Conservation (phyloP, 2,888 invertebrate genomes). For the Phyllotreta striolata region DNA sequence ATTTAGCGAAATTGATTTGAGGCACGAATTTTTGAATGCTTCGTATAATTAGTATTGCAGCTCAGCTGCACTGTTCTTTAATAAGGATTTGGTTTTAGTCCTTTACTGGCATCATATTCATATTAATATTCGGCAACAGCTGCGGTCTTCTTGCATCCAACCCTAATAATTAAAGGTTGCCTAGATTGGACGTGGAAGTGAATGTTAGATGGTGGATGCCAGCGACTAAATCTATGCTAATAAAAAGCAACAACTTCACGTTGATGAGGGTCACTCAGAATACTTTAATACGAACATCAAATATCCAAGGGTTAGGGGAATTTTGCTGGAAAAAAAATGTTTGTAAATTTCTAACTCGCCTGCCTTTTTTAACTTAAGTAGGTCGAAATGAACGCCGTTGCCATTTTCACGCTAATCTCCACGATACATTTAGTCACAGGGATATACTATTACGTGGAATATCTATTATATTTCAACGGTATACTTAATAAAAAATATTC, state of each 20-base stretch:
- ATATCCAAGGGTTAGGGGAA: constrained; percentile 20
- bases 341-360: constrained; percentile 9
- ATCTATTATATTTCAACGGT: no score
- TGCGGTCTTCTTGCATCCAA: constrained; percentile 42
- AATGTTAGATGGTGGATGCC: constrained; percentile 18
- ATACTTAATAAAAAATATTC: neutral
- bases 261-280: constrained; percentile 44
- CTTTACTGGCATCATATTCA: constrained; percentile 39
- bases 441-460: no score
- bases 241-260: constrained; percentile 43
- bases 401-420: neutral
- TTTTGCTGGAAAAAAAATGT: constrained; percentile 2
- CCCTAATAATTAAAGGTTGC: constrained; percentile 46
- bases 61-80: constrained; percentile 37
- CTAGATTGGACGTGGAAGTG: constrained; percentile 24
- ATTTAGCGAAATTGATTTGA: no score
- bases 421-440: no score
- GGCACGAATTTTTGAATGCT: neutral
- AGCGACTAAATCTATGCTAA: constrained; percentile 41
- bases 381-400: constrained; percentile 1
- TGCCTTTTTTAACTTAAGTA: constrained; percentile 6
- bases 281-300: constrained; percentile 39
- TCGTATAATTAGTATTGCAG: constrained; percentile 26
- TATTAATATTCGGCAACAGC: constrained; percentile 47
- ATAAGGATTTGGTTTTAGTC: constrained; percentile 40